A percentile compares a stretch with the other conserved stretches of the same genome.
Conservation (phyloP, 2,888 invertebrate genomes). For the Antheraea yamamai region DNA sequence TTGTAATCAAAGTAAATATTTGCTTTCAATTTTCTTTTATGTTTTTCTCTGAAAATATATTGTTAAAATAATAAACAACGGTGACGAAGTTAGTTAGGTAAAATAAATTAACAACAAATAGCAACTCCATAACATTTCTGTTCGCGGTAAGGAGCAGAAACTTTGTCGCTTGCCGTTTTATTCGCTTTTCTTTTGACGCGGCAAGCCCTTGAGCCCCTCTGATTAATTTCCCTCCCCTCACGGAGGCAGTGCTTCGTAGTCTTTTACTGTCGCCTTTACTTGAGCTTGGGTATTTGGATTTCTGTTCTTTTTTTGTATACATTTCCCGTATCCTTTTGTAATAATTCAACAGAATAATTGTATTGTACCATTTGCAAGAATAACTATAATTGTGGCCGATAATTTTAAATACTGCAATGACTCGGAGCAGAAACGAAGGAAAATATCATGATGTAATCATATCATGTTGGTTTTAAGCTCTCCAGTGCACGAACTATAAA, state of each 20-base stretch:
- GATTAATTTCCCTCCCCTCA: slow-evolving; percentile 73
- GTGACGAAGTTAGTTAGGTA: not conserved
- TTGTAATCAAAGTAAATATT: no score
- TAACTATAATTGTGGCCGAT: not conserved
- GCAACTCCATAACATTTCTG: slow-evolving; percentile 42
- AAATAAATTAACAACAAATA: slow-evolving; percentile 13
- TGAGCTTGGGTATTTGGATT: slow-evolving; percentile 28
- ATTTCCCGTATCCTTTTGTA: slow-evolving; percentile 21
- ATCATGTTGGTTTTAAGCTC: no score
- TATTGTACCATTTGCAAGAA: not conserved
- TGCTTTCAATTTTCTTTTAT: no score
- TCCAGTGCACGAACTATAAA: no score
- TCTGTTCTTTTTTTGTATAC: slow-evolving; percentile 34
- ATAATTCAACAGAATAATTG: not conserved
- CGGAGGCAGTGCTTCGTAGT: slow-evolving; percentile 15
- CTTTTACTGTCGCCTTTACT: slow-evolving; percentile 13
- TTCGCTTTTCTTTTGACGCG: slow-evolving; percentile 82
- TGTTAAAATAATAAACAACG: no score
- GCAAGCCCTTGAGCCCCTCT: slow-evolving; percentile 76
- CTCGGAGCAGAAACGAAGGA: no score
- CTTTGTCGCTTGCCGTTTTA: slow-evolving; percentile 82
- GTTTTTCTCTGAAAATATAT: no score
- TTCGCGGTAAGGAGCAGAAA: slow-evolving; percentile 49
- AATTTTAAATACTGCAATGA: not conserved
- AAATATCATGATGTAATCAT: no score